phyloP scores from a whole-genome alignment of 2,113 vertebrate species.

The Panurus biarmicus region DNA sequence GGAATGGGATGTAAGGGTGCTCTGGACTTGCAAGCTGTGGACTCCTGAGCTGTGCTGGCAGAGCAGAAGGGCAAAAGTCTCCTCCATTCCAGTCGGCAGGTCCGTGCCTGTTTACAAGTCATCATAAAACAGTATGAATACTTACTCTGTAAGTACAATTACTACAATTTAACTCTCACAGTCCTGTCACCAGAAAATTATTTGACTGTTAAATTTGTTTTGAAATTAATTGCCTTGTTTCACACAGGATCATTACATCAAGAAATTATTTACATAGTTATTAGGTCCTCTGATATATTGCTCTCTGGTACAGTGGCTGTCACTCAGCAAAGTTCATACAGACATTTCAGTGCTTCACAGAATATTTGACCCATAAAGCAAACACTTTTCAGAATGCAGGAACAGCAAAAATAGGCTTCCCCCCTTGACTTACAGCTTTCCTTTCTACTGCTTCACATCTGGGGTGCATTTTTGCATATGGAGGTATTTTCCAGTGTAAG shows the following conservation, averaged over 20 bases:
- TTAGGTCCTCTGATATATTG: neutral
- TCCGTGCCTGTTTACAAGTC: neutral
- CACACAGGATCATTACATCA: neutral
- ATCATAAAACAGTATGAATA: neutral
- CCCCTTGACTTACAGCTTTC: neutral
- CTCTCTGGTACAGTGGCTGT: neutral
- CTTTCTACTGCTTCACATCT: neutral
- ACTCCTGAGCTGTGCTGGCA: neutral
- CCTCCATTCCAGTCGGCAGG: neutral
- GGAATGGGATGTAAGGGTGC: neutral
- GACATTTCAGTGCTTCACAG: neutral
- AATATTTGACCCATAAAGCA: neutral
- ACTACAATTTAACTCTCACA: neutral
- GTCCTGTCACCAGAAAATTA: neutral
- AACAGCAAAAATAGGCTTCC: neutral
- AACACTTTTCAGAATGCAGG: neutral
- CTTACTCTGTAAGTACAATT: neutral
- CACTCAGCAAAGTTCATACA: neutral
- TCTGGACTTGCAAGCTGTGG: neutral
- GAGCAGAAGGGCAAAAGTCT: neutral
- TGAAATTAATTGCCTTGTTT: neutral
- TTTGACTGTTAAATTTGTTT: neutral
- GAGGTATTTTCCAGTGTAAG: neutral
- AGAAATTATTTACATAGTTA: neutral
- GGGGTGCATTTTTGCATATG: neutral